Conservation (phyloP, 2,888 invertebrate genomes). For the Cheilosia urbana region DNA sequence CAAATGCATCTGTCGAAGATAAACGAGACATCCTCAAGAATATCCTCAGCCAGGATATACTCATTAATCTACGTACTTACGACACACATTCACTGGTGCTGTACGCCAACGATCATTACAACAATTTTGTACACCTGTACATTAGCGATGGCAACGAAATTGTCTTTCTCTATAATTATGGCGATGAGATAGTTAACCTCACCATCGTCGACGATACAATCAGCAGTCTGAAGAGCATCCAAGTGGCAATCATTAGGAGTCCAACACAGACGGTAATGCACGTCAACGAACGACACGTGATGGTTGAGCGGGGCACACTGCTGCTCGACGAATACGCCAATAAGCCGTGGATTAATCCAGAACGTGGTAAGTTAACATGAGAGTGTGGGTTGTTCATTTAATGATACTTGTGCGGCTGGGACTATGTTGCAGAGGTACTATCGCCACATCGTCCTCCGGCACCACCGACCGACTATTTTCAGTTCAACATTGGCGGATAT, state of each 20-base stretch:
- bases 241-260: constrained; percentile 92
- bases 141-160: constrained; percentile 91
- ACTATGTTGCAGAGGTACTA: constrained; percentile 88
- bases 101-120: constrained; percentile 96
- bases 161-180: constrained; percentile 93
- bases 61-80: constrained; percentile 95
- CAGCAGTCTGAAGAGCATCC: constrained; percentile 92
- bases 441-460: constrained; percentile 95
- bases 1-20: constrained; percentile 86
- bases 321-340: constrained; percentile 91
- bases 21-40: constrained; percentile 87
- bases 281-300: constrained; percentile 91
- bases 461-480: constrained; percentile 94
- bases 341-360: constrained; percentile 94
- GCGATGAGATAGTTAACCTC: constrained; percentile 91
- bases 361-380: constrained; percentile 86
- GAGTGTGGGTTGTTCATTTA: constrained; percentile 6
- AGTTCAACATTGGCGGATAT: constrained; percentile 94
- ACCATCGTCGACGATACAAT: constrained; percentile 90
- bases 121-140: constrained; percentile 96
- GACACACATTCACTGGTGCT: constrained; percentile 92
- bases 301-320: constrained; percentile 88
- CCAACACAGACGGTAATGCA: constrained; percentile 90
- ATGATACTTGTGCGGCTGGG: constrained; percentile 73
- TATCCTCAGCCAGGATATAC: constrained; percentile 91